These are phyloP conservation scores for Pegoplata infirma DNA, from an alignment of 2,888 invertebrate species.

Conservation along the genomic window DNA sequence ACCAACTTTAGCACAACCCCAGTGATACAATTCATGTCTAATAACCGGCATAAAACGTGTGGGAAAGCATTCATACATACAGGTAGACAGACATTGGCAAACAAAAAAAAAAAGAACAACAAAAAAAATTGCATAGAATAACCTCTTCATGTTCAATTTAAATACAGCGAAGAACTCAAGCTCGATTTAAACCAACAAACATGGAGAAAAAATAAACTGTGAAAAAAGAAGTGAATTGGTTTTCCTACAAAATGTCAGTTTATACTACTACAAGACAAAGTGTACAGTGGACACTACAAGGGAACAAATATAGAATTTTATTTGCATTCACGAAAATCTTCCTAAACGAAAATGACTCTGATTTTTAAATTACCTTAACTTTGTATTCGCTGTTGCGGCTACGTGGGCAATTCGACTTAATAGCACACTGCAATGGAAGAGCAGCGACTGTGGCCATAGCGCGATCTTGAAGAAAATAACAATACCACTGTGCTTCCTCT, in stretches of 20 bases:
- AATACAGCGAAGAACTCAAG: neutral
- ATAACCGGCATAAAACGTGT: constrained; percentile 51
- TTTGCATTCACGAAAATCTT: too few relatives aligned
- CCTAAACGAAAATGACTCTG: too few relatives aligned
- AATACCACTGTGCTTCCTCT: too few relatives aligned
- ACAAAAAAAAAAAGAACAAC: neutral
- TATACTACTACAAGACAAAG: too few relatives aligned
- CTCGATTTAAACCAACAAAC: constrained; percentile 3
- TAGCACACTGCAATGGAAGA: too few relatives aligned
- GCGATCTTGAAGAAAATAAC: too few relatives aligned
- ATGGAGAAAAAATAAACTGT: constrained; percentile 20
- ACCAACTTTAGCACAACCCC: constrained; percentile 38
- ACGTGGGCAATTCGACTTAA: too few relatives aligned
- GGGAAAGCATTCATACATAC: constrained; percentile 50
- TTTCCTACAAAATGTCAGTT: constrained; percentile 41
- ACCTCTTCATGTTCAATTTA: constrained; percentile 1
- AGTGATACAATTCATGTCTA: constrained; percentile 58
- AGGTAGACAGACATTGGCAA: constrained; percentile 45
- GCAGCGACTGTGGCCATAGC: too few relatives aligned
- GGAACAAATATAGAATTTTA: too few relatives aligned
- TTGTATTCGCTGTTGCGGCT: too few relatives aligned
- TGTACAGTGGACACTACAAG: too few relatives aligned
- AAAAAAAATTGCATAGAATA: constrained; percentile 11
- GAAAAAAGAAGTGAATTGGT: constrained; percentile 39
- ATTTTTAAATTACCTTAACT: too few relatives aligned